A percentile compares a stretch with the other conserved stretches of the same genome.
These are phyloP conservation scores for Agrochola macilenta DNA, from an alignment of 2,888 invertebrate genomes.

Conservation along the genomic window DNA sequence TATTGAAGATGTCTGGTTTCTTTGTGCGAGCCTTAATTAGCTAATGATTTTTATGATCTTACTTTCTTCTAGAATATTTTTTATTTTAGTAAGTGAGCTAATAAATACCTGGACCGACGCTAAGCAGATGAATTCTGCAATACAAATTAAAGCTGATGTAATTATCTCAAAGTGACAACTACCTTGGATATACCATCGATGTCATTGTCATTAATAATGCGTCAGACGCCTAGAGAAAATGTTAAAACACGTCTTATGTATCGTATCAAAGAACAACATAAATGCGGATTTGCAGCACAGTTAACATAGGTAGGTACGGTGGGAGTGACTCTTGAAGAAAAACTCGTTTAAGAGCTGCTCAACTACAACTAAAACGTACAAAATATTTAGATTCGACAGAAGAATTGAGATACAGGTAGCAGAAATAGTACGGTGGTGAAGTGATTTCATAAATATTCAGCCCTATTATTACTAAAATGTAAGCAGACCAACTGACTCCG, in stretches of 20 bases:
- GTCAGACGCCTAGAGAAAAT: too few species aligned
- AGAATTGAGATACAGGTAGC: neutral
- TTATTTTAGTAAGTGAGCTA: too few species aligned
- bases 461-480: neutral
- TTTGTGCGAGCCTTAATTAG: constrained; percentile 23
- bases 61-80: neutral
- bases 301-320: neutral
- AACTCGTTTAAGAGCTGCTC: too few species aligned
- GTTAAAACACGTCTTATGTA: neutral
- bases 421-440: neutral
- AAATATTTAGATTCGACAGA: neutral
- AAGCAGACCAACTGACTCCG: neutral
- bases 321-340: neutral
- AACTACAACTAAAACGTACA: neutral
- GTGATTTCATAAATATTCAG: neutral
- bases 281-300: neutral
- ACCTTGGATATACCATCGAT: neutral
- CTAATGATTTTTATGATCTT: constrained; percentile 33
- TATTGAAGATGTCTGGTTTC: constrained; percentile 44
- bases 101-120: neutral
- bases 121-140: neutral
- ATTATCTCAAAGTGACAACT: neutral
- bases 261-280: neutral
- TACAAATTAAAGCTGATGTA: neutral
- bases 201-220: neutral